Evolutionary conservation across 2,888 invertebrate genomes (phyloP).

Genomic region (Ganaspis brasiliensis): DNA sequence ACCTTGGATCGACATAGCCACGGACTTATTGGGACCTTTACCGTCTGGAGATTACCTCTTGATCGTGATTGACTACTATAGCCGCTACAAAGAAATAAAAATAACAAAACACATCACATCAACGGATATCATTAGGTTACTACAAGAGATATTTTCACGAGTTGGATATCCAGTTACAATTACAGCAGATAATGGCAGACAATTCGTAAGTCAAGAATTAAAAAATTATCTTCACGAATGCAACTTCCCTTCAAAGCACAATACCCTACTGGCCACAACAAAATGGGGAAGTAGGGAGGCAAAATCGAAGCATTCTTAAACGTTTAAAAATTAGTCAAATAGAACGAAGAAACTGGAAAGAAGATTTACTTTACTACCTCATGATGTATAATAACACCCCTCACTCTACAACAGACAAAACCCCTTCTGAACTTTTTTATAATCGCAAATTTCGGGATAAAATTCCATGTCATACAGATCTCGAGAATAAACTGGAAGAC

Average conservation of each 20-base stretch:
- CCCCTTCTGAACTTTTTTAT: constrained; percentile 50
- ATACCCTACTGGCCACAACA: constrained; percentile 51
- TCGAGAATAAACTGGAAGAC: constrained; percentile 28
- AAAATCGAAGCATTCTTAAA: constrained; percentile 60
- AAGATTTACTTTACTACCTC: constrained; percentile 54
- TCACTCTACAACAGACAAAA: constrained; percentile 52
- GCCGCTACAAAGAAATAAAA: constrained; percentile 54
- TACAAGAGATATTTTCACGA: constrained; percentile 44
- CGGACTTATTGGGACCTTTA: constrained; percentile 59
- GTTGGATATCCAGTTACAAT: background rate
- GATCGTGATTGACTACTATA: constrained; percentile 60
- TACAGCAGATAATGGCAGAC: background rate
- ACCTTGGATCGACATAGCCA: constrained; percentile 51
- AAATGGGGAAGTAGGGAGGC: constrained; percentile 59
- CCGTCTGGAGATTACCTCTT: constrained; percentile 53
- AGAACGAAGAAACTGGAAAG: constrained; percentile 53
- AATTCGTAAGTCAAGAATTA: background rate
- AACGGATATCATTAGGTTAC: constrained; percentile 52
- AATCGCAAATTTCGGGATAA: constrained; percentile 42
- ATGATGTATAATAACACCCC: constrained; percentile 59
- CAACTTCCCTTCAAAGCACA: constrained; percentile 46
- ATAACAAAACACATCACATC: constrained; percentile 48
- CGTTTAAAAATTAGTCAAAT: constrained; percentile 55
- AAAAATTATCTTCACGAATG: background rate
- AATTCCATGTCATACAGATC: constrained; percentile 8